phyloP scores from a whole-genome alignment of 2,113 vertebrate genomes.

The Carlito syrichta region DNA sequence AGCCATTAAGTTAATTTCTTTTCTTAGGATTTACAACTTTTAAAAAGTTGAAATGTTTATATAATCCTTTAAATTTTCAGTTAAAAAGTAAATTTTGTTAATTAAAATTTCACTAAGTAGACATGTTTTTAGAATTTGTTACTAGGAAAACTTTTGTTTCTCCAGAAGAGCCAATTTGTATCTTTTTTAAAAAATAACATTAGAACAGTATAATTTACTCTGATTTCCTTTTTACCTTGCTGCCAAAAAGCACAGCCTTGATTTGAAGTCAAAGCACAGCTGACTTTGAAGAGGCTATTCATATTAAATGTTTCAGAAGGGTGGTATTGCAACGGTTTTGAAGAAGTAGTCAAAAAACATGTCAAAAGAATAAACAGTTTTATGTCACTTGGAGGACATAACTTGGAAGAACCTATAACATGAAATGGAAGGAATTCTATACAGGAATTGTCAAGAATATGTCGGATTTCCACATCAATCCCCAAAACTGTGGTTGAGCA shows the following conservation, averaged over 20 bases:
- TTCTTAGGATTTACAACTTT: not conserved
- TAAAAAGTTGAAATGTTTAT: not conserved
- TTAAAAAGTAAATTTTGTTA: not conserved
- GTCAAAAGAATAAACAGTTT: not conserved
- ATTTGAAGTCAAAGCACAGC: not conserved
- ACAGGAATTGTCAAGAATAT: not conserved
- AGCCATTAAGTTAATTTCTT: constrained; percentile 42
- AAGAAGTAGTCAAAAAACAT: not conserved
- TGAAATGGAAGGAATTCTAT: not conserved
- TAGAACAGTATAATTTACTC: not conserved
- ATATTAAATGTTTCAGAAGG: not conserved
- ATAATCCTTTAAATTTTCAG: constrained; percentile 8
- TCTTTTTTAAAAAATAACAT: not conserved
- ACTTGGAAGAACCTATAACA: not conserved
- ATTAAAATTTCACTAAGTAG: not conserved
- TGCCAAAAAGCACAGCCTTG: not conserved
- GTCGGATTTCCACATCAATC: not conserved
- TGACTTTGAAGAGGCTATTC: not conserved
- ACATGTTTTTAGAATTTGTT: not conserved
- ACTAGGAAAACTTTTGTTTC: not conserved
- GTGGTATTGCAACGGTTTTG: not conserved
- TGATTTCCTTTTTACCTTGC: not conserved
- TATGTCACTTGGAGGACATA: too few species aligned
- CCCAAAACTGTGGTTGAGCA: not conserved
- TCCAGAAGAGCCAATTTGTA: not conserved